Base-by-base conservation (phyloP, 1,140 invertebrate genomes). In the Conus ventricosus region DNA sequence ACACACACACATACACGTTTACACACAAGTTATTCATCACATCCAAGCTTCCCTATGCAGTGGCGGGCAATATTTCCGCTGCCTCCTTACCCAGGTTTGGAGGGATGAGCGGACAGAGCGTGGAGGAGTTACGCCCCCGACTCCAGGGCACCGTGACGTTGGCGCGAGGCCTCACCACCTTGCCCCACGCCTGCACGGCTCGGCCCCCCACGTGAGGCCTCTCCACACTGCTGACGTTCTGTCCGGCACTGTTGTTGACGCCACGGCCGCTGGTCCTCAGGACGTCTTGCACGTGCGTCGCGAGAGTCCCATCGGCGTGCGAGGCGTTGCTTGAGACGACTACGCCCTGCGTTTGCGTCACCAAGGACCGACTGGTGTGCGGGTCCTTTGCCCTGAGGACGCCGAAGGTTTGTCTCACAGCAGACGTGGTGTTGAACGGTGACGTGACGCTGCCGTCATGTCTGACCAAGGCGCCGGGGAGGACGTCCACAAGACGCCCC, bases 81-180 rank as follows among this genome's bases (percentile, higher is more conserved):
- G 54, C 8, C 82, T 76, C 20, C 82, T 76, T 8, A 63, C 84
- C 81, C 20, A 85, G 53, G 15, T 53, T 76, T 5, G 84, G 53
- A 4, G 84, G 81, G 39, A 85, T 27, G 27, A 83, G 83, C 67
- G 81, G 81, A 67, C 85, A 87, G n/a, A 80, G 51, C 7, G 84
- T 20, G 75, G 85, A 57, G 75, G 39, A 53, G 75, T 87, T 57
- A 8, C 27, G 13, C 23, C 8, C 23, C 51, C 11, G 27, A 10
- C 15, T 4, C 85, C 85, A 87, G 15, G 85, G 85, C 75, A 17
- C 85, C 75, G 53, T 87, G 15, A 87, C 85, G 75, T 78, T 80
- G 17, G 85, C 85, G 23, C 54, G 67, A 2, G 85, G 71, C 23
- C 25, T n/a, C 23, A 87, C 71, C 51, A 80, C 15, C 60, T 57